Base-by-base conservation (phyloP, 2,113 vertebrate genomes). In the Microtus ochrogaster region DNA sequence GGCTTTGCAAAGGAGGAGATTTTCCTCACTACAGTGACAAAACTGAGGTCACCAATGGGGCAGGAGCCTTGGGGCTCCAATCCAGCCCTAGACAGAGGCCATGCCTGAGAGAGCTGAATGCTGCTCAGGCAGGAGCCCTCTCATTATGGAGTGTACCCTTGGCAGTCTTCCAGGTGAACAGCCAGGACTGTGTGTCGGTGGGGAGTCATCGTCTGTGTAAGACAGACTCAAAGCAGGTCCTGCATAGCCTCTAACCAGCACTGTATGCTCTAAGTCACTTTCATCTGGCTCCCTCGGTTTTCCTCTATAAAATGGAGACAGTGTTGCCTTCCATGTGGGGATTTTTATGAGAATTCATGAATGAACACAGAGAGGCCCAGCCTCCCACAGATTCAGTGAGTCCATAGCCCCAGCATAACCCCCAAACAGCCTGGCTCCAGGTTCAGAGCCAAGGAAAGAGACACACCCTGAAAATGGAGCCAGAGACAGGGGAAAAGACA, bases 1-100 rank as follows among this genome's bases (percentile, higher is more conserved):
- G 87, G 63, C 89, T 96, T 68, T 52, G 88, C 79, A 88, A 93
- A 94, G 52, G 58, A 41, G 33, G 83, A 44, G 44, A 44, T 86
- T 91, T 68, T 74, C 90, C 76, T 94, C 9, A 0, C 41, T 55
- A 49, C 1, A 17, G 33, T 24, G 66, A 85, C 58, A 74, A 52
- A 91, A 49, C 7, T 1, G 88, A 85, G 78, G 81, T 36, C 12
- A 7, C 76, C 5, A 0, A 82, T 0, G 0, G 73, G 73, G 10
- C 66, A 61, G 90, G 55, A 73, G 44, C 47, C 0, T 9, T 5
- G 33, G 28, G 77, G 77, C 14, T 28, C 24, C 28, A 61, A 90
- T 78, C 77, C 19, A 0, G 0, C 1, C 14, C 41, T 24, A 33
- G 41, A 78, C 76, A 16, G 36, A 66, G 55, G 52, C 90, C 49